These are phyloP conservation scores for Phalacrocorax pelagicus DNA, from an alignment of 2,113 vertebrate species.

Conservation along the genomic window DNA sequence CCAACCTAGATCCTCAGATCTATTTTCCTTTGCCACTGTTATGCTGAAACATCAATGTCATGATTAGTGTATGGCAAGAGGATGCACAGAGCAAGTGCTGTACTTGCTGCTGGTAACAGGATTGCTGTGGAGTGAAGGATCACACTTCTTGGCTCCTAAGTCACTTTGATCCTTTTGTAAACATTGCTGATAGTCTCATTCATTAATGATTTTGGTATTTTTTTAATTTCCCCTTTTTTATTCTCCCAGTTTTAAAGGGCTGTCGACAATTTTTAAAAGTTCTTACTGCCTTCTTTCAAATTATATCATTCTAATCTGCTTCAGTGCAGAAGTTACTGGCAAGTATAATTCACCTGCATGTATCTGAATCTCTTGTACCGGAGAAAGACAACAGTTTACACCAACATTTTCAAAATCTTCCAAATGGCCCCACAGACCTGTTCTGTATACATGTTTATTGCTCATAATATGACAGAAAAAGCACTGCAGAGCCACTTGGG, in stretches of 20 bases:
- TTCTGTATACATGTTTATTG: background rate
- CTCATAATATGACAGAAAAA: constrained; percentile 21
- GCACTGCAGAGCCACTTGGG: constrained; percentile 5
- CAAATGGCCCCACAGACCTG: constrained; percentile 17
- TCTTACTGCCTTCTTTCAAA: background rate
- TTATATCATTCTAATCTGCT: background rate
- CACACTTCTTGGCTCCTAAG: background rate
- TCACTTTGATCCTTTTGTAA: background rate
- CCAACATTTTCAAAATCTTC: background rate
- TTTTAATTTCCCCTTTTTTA: background rate
- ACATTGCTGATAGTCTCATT: background rate
- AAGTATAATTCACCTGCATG: background rate
- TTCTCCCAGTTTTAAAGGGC: background rate
- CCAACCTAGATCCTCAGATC: background rate
- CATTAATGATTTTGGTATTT: background rate
- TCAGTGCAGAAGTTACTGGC: background rate
- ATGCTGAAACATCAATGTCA: background rate
- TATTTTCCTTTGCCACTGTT: background rate
- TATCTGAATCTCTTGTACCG: background rate
- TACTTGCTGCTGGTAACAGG: background rate
- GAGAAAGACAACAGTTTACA: background rate
- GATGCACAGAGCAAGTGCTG: background rate
- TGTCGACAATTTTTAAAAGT: background rate
- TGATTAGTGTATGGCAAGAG: background rate
- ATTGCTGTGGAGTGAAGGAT: background rate